These are phyloP conservation scores for Coreius guichenoti DNA, from an alignment of 2,797 vertebrate genomes.

Conservation along the genomic window DNA sequence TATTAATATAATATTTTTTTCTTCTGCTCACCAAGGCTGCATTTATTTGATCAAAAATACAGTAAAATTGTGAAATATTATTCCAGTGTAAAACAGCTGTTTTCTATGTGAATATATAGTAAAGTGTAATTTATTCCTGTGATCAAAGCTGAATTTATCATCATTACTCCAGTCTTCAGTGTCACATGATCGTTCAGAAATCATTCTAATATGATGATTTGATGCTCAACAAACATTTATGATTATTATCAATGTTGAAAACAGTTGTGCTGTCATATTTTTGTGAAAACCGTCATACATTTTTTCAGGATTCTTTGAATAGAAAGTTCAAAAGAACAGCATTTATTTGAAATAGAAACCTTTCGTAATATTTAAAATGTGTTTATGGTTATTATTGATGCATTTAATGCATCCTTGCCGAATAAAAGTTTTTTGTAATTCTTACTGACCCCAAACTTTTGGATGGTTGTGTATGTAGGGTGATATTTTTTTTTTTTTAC, in stretches of 20 bases:
- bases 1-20: neutral
- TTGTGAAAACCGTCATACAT: neutral
- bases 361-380: neutral
- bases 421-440: neutral
- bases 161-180: neutral
- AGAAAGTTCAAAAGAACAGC: neutral
- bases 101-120: neutral
- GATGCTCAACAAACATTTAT: neutral
- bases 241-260: neutral
- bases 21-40: neutral
- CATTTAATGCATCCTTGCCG: neutral
- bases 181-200: neutral
- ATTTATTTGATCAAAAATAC: neutral
- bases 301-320: neutral
- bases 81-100: accelerated
- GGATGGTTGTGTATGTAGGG: neutral
- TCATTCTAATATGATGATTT: neutral
- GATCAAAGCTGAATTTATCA: neutral
- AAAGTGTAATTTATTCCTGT: neutral
- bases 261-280: neutral
- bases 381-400: neutral
- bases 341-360: neutral
- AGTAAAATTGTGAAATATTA: neutral
- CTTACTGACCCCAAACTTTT: neutral
- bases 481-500: too few relatives aligned